Percentiles rank a stretch among this genome's conserved stretches.
Evolutionary conservation across 2,888 invertebrate genomes (phyloP).

Genomic region (Parnassius apollo): DNA sequence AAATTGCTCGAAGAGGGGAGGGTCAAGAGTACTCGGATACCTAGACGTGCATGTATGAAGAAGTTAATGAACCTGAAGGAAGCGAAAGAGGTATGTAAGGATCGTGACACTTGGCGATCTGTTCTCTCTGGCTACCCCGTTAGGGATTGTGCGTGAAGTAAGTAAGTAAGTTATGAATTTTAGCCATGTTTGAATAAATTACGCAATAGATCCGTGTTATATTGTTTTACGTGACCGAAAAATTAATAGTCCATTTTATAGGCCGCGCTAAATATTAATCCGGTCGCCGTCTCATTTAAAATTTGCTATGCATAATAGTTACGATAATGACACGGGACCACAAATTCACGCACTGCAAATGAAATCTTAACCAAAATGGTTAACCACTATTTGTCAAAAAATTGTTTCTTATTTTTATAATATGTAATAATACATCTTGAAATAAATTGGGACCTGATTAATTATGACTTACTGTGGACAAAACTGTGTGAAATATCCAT

Average conservation of each 20-base stretch:
- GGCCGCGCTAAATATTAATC: conserved; percentile 45
- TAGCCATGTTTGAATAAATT: conserved; percentile 9
- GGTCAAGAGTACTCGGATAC: too few relatives aligned
- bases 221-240: conserved; percentile 27
- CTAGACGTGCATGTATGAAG: too few relatives aligned
- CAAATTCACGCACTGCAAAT: conserved; percentile 69
- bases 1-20: too few relatives aligned
- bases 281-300: conserved; percentile 49
- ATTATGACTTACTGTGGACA: too few relatives aligned
- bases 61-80: too few relatives aligned
- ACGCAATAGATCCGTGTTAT: conserved; percentile 19
- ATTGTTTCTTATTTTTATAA: background rate
- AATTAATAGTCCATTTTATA: conserved; percentile 25
- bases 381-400: conserved; percentile 57
- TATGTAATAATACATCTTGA: too few relatives aligned
- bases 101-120: too few relatives aligned
- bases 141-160: too few relatives aligned
- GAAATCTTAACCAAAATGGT: conserved; percentile 70
- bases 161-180: conserved; percentile 12
- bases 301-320: conserved; percentile 53
- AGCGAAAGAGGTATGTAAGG: too few relatives aligned
- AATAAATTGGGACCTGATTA: too few relatives aligned
- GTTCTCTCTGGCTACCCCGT: too few relatives aligned
- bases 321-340: conserved; percentile 63
- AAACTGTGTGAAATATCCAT: too few relatives aligned